A percentile compares a stretch with the other conserved stretches of the same genome.
phyloP scores from a whole-genome alignment of 2,888 invertebrate species.

The Koerneria pararmatus region DNA sequence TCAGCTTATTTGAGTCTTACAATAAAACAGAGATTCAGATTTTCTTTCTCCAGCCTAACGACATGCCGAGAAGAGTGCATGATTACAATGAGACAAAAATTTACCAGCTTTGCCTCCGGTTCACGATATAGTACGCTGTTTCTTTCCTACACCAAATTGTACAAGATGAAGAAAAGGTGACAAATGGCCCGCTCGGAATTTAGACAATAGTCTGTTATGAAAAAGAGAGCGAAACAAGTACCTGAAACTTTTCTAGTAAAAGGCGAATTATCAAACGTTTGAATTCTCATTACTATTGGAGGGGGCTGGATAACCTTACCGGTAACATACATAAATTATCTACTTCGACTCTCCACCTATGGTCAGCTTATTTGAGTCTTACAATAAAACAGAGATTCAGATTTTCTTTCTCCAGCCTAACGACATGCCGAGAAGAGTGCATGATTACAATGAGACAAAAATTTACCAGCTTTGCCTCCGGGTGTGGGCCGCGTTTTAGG shows the following conservation, averaged over 20 bases:
- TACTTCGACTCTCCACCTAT: background rate
- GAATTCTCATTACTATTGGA: too few species aligned
- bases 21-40: background rate
- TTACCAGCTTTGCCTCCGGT: conserved; percentile 10
- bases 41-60: background rate
- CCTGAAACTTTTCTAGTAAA: too few species aligned
- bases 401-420: background rate
- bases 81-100: background rate
- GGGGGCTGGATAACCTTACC: too few species aligned
- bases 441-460: background rate
- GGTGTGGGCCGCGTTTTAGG: conserved; percentile 12
- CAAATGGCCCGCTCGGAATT: too few species aligned
- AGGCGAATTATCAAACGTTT: too few species aligned
- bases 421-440: background rate
- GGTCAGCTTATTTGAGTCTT: background rate
- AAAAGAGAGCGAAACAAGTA: too few species aligned
- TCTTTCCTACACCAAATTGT: too few species aligned
- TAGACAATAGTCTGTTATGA: too few species aligned
- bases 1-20: background rate
- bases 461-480: conserved; percentile 12
- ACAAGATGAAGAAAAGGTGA: too few species aligned
- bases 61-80: background rate
- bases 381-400: background rate
- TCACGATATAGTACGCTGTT: too few species aligned
- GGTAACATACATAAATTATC: background rate